Base-by-base conservation (phyloP, 2,113 vertebrate species). In the Elgaria multicarinata region DNA sequence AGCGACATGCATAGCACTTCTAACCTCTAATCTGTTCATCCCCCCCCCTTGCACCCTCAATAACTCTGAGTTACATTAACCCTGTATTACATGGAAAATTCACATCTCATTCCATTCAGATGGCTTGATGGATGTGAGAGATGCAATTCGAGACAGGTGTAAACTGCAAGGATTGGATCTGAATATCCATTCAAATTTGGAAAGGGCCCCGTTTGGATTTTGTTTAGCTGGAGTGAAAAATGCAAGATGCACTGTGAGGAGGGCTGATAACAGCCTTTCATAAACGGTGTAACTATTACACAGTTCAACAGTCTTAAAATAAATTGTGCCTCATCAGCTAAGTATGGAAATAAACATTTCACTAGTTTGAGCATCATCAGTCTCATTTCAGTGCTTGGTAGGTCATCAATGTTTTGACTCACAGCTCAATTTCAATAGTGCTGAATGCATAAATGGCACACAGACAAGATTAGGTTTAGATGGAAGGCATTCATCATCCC, bases 311-410 rank as follows among this genome's bases (percentile, higher is more conserved):
- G 88, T 28, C 88, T 94, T 91, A 92, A 94, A 92, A 94, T 94
- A 96, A 92, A 92, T 83, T 92, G 28, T 87, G 83, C 91, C 86
- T 92, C 88, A 87, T 93, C 93, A 90, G 87, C 93, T 92, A 90
- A 87, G 90, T 87, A 89, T 84, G 92, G 90, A 94, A 96, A 94
- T 89, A 93, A 92, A 93, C 85, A 87, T 89, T 93, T 87, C 75
- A 74, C 86, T 74, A 90, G 86, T 90, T 88, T 75, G 85, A 0
- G 0, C 82, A 92, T 91, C 89, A 92, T 87, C 86, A 90, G 50
- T 64, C 83, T 94, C 80, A 91, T 90, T 92, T 90, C 85, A 91
- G 78, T 39, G 86, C 58, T 26, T 44, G 36, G 64, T 83, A 85
- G 89, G 89, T 87, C 86, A 92, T 85, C 87, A 94, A 46, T 85